Percentiles rank a stretch among this genome's conserved stretches.
Evolutionary conservation across 2,888 invertebrate genomes (phyloP).

Genomic region (Macropis europaea): DNA sequence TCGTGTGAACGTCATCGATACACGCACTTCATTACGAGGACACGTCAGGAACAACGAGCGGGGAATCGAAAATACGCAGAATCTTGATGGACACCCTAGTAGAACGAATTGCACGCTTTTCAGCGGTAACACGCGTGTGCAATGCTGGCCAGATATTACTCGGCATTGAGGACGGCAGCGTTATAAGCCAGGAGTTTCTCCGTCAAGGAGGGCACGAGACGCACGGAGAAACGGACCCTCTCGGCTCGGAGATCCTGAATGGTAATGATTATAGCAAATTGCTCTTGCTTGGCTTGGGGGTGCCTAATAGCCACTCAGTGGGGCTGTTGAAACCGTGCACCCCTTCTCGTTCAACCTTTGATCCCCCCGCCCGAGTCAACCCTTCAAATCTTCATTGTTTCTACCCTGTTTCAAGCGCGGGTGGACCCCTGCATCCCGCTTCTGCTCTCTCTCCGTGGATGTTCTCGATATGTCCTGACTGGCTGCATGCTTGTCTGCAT

Average conservation of each 20-base stretch:
- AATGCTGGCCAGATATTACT: conserved; percentile 53
- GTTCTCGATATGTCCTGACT: conserved; percentile 57
- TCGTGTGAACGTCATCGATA: too few species aligned
- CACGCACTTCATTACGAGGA: too few species aligned
- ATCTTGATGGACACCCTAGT: too few species aligned
- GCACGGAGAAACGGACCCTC: conserved; percentile 67
- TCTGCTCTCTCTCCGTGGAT: conserved; percentile 32
- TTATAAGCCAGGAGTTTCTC: conserved; percentile 50
- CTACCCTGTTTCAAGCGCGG: conserved; percentile 63
- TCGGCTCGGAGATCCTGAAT: conserved; percentile 72
- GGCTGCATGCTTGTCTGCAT: conserved; percentile 34
- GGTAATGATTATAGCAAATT: conserved; percentile 77
- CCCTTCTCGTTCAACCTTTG: conserved; percentile 77
- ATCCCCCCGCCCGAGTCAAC: conserved; percentile 76
- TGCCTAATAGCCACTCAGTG: conserved; percentile 78
- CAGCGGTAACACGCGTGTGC: neutral
- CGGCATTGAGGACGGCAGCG: conserved; percentile 53
- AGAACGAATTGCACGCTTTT: too few species aligned
- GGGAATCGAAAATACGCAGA: too few species aligned
- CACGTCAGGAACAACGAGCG: too few species aligned
- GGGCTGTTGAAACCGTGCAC: conserved; percentile 74
- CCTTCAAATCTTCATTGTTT: conserved; percentile 74
- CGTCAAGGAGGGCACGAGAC: conserved; percentile 59
- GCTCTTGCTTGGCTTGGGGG: conserved; percentile 73
- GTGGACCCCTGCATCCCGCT: conserved; percentile 37